phyloP scores from a whole-genome alignment of 2,113 vertebrate genomes.

The Gorsachius goisagi region DNA sequence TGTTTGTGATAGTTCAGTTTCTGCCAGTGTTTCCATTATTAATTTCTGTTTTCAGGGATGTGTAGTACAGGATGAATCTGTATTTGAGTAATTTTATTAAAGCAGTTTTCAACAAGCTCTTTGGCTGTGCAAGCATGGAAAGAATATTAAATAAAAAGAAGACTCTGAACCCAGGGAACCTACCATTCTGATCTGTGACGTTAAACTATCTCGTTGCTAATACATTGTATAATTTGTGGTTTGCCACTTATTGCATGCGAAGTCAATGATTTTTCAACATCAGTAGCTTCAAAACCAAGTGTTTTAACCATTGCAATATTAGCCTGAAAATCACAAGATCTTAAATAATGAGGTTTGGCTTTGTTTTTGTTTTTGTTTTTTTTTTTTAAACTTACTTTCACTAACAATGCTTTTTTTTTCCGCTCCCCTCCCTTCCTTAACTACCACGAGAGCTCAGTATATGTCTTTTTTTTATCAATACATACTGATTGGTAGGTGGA shows the following conservation, averaged over 20 bases:
- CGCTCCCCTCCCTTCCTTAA: not conserved
- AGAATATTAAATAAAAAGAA: not conserved
- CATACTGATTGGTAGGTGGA: not conserved
- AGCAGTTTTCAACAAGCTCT: not conserved
- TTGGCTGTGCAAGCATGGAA: not conserved
- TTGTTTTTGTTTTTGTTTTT: not conserved
- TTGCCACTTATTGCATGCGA: not conserved
- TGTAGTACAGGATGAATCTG: not conserved
- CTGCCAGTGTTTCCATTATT: not conserved
- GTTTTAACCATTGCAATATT: not conserved
- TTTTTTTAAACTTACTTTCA: not conserved
- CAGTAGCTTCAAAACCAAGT: not conserved
- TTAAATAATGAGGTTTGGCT: not conserved
- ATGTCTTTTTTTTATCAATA: not conserved
- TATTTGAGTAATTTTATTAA: constrained; percentile 25
- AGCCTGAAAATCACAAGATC: not conserved
- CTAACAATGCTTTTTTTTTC: not conserved
- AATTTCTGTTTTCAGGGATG: not conserved
- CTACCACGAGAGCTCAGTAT: not conserved
- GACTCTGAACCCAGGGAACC: not conserved
- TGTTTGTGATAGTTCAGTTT: not conserved
- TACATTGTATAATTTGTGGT: not conserved
- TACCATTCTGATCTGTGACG: not conserved
- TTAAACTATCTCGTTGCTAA: not conserved
- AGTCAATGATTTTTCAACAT: not conserved